Base-by-base conservation (phyloP, 1,140 invertebrate genomes). In the Portunus trituberculatus region DNA sequence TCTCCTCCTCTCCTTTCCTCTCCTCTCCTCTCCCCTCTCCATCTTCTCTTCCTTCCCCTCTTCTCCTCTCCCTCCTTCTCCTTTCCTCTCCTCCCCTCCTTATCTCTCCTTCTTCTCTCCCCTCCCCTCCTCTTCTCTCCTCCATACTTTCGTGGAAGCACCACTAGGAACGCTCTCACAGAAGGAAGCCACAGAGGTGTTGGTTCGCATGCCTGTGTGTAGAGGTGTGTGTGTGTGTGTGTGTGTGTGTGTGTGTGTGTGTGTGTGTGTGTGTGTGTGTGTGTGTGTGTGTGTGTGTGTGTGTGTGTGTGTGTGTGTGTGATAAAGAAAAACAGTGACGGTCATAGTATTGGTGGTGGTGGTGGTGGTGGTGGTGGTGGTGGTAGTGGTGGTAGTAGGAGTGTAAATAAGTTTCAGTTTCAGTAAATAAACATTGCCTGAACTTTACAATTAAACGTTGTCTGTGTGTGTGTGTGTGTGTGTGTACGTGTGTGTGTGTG, bases 241-340 rank as follows among this genome's bases (percentile, higher is more conserved):
- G 84, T 32, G 84, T 39, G 84, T 87, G 84, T 87, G 84, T 87
- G 84, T 87, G 29, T 87, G 84, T 87, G 84, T 87, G 84, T 87
- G 84, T 87, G 39, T 87, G 29, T 87, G 84, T 87, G 84, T 87
- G 84, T 87, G 84, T 87, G 39, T 32, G 28, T 88, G 86, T 88
- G 31, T 83, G 31, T 32, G 83, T 84, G 83, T 84, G 83, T 28
- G 83, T 84, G 83, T 84, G 83, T 32, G 83, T 84, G 83, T 84
- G 83, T 32, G 83, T 52, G 48, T 14, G n/a, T n/a, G n/a, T n/a
- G n/a, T 7, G 48, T 52, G 6, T 52, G 48, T 52, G 59, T 76
- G 20, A 20, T 76, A 76, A n/a, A n/a, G n/a, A n/a, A n/a, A 14
- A n/a, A n/a, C n/a, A n/a, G 67, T 76, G 20, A 8, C n/a, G 20